A percentile compares a stretch with the other conserved stretches of the same genome.
These are phyloP conservation scores for Willowsia nigromaculata DNA, from an alignment of 2,888 invertebrate genomes.

Conservation along the genomic window DNA sequence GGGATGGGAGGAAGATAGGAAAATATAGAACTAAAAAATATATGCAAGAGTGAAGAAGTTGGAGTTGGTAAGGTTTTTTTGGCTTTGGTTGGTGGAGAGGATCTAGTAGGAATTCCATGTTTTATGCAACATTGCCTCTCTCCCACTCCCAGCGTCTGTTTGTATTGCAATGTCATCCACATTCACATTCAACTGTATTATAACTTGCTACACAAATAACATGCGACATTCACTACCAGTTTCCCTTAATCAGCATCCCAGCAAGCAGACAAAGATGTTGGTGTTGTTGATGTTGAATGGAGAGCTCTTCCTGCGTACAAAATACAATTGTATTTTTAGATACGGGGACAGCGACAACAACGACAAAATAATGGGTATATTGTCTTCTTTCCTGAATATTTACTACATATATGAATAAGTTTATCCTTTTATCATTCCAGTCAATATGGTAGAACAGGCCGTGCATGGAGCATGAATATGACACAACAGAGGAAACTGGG, in stretches of 20 bases:
- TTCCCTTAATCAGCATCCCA: slow-evolving; percentile 50
- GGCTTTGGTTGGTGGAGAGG: not conserved
- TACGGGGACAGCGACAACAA: not conserved
- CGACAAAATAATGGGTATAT: slow-evolving; percentile 19
- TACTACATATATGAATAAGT: not conserved
- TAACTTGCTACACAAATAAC: not conserved
- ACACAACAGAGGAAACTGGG: slow-evolving; percentile 27
- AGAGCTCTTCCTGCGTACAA: not conserved
- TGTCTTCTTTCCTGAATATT: not conserved
- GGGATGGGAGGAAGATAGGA: not conserved
- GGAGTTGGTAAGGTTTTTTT: not conserved
- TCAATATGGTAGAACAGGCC: slow-evolving; percentile 50
- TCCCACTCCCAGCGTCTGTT: slow-evolving; percentile 27
- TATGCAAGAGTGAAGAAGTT: not conserved
- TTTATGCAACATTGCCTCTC: slow-evolving; percentile 58
- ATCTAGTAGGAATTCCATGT: slow-evolving; percentile 32
- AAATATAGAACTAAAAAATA: not conserved
- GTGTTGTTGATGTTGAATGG: not conserved
- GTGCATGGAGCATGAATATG: slow-evolving; percentile 42
- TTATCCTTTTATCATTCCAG: slow-evolving; percentile 47
- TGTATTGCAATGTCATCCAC: slow-evolving; percentile 59
- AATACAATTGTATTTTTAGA: not conserved
- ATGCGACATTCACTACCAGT: slow-evolving; percentile 36
- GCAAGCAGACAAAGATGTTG: slow-evolving; percentile 27
- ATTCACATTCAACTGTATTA: slow-evolving; percentile 20